A percentile compares a stretch with the other conserved stretches of the same genome.
These are phyloP conservation scores for Anthoptus insignis DNA, from an alignment of 2,888 invertebrate genomes.

Conservation along the genomic window DNA sequence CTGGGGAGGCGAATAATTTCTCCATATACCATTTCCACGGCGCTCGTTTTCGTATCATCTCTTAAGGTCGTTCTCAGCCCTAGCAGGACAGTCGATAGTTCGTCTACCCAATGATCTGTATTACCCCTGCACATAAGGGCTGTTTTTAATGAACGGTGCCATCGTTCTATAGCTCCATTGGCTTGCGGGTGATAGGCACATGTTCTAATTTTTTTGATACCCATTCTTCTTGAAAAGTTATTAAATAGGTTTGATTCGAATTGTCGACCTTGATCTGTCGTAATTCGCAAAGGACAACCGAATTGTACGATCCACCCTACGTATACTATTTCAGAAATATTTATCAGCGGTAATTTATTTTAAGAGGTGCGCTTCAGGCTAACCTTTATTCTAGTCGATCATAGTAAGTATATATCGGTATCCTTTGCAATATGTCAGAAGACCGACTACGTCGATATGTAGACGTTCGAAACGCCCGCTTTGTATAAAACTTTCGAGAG, in stretches of 20 bases:
- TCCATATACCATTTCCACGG: constrained; percentile 26
- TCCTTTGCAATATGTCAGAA: constrained; percentile 13
- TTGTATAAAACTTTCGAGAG: not conserved
- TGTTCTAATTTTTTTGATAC: constrained; percentile 15
- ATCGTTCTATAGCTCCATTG: constrained; percentile 21
- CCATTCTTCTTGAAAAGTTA: constrained; percentile 19
- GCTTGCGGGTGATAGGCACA: constrained; percentile 27
- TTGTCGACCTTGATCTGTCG: constrained; percentile 12
- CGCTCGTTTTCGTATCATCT: constrained; percentile 21
- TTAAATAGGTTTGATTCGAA: not conserved
- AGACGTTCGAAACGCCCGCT: constrained; percentile 41
- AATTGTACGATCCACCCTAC: constrained; percentile 28
- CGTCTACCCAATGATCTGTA: constrained; percentile 10
- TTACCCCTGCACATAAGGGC: no score
- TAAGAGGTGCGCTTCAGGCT: constrained; percentile 20
- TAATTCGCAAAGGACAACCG: constrained; percentile 5
- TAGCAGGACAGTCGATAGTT: not conserved
- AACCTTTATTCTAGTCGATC: constrained; percentile 45
- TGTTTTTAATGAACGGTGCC: not conserved
- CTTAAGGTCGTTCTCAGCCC: not conserved
- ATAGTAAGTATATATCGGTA: constrained; percentile 53
- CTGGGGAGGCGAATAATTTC: constrained; percentile 21
- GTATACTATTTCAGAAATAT: constrained; percentile 20
- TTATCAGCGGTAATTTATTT: constrained; percentile 25
- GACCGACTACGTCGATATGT: constrained; percentile 25